Evolutionary conservation across 2,797 vertebrate genomes (phyloP).

Genomic region (Syngnathus rostellatus): DNA sequence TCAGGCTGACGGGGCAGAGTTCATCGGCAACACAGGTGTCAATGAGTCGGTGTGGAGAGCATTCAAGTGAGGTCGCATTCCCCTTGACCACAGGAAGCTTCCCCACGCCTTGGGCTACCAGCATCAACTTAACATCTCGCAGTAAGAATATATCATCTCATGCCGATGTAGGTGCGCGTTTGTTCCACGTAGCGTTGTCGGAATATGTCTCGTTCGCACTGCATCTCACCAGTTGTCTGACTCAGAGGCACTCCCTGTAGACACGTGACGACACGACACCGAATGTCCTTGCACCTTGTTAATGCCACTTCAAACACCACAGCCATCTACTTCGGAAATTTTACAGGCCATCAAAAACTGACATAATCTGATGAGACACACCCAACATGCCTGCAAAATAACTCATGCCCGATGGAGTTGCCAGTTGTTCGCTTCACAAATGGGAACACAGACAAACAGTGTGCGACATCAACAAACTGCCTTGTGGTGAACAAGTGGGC

Average conservation of each 20-base stretch:
- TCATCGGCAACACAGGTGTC: slow-evolving; percentile 32
- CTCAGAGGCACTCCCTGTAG: slow-evolving; percentile 15
- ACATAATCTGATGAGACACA: slow-evolving; percentile 52
- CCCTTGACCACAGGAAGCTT: slow-evolving; percentile 12
- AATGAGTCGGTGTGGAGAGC: slow-evolving; percentile 28
- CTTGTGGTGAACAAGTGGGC: slow-evolving; percentile 41
- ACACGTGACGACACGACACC: slow-evolving; percentile 6
- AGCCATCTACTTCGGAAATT: slow-evolving; percentile 24
- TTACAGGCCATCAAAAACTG: slow-evolving; percentile 2
- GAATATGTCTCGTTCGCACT: background rate
- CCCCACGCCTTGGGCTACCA: background rate
- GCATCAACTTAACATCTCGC: background rate
- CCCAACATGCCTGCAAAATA: slow-evolving; percentile 57
- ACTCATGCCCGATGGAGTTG: slow-evolving; percentile 31
- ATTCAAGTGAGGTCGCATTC: slow-evolving; percentile 36
- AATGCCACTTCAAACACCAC: slow-evolving; percentile 19
- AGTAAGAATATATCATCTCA: background rate
- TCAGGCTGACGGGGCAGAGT: slow-evolving; percentile 27
- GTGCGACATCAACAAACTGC: slow-evolving; percentile 29
- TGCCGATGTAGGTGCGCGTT: background rate
- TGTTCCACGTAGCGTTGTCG: slow-evolving; percentile 9
- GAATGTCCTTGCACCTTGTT: slow-evolving; percentile 12
- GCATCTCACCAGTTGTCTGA: slow-evolving; percentile 13
- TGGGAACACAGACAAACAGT: slow-evolving; percentile 35
- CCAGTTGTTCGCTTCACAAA: slow-evolving; percentile 27